Evolutionary conservation across 37 sponge, comb jelly and placozoan species (phyloP).

Genomic region (Mnemiopsis leidyi): DNA sequence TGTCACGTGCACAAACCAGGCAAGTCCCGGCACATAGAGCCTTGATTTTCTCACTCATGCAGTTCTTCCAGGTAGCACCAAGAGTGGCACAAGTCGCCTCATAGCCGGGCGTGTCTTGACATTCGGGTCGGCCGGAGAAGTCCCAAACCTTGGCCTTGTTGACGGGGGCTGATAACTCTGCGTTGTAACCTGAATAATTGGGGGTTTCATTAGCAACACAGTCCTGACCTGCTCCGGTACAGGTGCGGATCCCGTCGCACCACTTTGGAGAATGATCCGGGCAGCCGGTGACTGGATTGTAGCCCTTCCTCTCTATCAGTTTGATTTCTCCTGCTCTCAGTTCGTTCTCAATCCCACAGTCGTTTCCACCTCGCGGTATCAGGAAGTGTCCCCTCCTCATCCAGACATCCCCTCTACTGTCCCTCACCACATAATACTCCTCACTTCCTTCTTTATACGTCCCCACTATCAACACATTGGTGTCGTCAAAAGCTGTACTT

Average conservation of each 20-base stretch:
- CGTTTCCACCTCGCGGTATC: background rate
- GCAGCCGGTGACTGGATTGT: background rate
- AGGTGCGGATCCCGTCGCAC: background rate
- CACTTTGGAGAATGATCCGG: background rate
- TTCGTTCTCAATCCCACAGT: background rate
- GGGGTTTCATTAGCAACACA: background rate
- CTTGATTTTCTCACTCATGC: background rate
- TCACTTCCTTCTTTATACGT: background rate
- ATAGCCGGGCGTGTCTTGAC: background rate
- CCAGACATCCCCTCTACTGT: conserved; percentile 28
- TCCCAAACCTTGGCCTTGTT: background rate
- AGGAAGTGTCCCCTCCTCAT: conserved; percentile 47
- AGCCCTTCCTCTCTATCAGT: background rate
- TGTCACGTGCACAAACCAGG: conserved; percentile 9
- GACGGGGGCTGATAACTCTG: background rate
- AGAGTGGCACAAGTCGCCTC: background rate
- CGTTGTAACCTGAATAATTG: background rate
- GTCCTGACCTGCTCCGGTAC: background rate
- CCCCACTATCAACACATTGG: conserved; percentile 19
- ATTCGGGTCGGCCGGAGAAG: background rate
- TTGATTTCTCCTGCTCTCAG: background rate
- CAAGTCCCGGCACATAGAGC: conserved; percentile 2
- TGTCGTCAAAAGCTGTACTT: background rate
- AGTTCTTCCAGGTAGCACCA: conserved; percentile 6
- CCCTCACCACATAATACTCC: conserved; percentile 16